Evolutionary conservation across 2,113 vertebrate genomes (phyloP).

Genomic region (Chroicocephalus ridibundus): DNA sequence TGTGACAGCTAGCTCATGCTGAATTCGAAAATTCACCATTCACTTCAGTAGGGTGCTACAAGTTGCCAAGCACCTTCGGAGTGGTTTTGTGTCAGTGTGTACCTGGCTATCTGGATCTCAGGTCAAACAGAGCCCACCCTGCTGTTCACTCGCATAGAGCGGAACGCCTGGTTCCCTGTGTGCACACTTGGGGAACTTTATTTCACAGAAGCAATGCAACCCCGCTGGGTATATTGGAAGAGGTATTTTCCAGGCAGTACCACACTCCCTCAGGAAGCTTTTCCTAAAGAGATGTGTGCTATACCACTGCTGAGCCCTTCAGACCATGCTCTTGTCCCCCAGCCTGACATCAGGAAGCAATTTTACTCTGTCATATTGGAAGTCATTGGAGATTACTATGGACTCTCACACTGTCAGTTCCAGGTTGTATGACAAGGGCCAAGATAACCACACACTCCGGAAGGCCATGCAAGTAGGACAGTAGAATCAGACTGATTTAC

Average conservation of each 20-base stretch:
- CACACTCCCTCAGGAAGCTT: neutral
- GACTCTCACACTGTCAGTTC: neutral
- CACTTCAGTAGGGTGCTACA: no score
- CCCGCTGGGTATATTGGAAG: accelerated
- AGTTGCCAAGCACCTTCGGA: neutral
- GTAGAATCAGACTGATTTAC: neutral
- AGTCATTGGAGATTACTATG: neutral
- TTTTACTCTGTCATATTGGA: neutral
- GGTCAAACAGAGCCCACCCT: neutral
- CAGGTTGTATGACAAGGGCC: neutral
- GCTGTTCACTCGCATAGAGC: neutral
- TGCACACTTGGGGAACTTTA: accelerated
- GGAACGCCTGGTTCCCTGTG: accelerated
- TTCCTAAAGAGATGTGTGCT: neutral
- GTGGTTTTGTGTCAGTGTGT: accelerated
- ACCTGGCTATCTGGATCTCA: accelerated
- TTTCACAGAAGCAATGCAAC: neutral
- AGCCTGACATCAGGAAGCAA: neutral
- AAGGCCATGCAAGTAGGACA: neutral
- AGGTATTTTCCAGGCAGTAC: neutral
- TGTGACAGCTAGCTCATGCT: accelerated
- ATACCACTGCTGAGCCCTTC: neutral
- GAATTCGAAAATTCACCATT: neutral
- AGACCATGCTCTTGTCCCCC: neutral
- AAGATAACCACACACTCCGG: neutral